Conservation (phyloP, 1,140 invertebrate species). For the Meloidogyne chitwoodi region DNA sequence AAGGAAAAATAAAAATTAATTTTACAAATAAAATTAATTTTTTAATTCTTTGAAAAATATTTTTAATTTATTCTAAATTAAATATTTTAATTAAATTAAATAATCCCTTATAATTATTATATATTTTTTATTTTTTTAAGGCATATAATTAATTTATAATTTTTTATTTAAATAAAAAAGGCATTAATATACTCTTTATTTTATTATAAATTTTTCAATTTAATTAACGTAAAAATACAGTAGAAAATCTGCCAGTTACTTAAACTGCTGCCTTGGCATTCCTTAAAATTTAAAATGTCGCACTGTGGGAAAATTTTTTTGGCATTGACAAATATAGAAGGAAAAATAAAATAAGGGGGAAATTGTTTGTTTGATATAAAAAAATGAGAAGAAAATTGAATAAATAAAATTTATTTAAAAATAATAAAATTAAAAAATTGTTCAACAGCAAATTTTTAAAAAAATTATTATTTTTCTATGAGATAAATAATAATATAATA, state of each 20-base stretch:
- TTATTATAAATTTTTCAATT: neutral
- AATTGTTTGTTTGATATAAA: neutral
- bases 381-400: neutral
- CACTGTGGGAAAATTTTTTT: neutral
- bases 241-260: neutral
- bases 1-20: no score
- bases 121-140: no score
- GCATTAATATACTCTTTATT: neutral
- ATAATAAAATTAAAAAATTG: no score
- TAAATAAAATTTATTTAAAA: neutral
- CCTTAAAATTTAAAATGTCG: neutral
- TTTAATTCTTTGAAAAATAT: no score
- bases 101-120: no score
- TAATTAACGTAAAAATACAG: neutral
- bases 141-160: neutral
- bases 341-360: neutral
- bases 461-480: no score
- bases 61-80: no score
- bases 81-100: no score
- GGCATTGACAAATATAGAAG: neutral
- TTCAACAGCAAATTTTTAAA: no score
- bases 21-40: no score
- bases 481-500: no score
- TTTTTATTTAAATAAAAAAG: neutral
- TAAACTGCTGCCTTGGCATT: neutral